phyloP scores from a whole-genome alignment of 2,797 vertebrate species.

The Nannoperca obscura region DNA sequence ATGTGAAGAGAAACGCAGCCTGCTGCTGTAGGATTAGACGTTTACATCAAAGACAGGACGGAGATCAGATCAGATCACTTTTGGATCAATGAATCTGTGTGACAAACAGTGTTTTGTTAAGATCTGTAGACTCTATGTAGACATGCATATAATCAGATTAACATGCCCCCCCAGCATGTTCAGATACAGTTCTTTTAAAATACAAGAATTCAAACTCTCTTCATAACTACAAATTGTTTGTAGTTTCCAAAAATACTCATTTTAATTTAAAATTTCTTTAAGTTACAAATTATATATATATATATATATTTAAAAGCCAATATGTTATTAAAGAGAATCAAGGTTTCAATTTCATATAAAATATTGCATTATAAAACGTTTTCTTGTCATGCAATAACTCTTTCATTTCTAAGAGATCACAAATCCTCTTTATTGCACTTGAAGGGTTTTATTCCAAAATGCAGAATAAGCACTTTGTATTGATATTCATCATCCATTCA shows the following conservation, averaged over 20 bases:
- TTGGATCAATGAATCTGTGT: constrained; percentile 1
- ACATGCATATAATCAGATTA: constrained; percentile 1
- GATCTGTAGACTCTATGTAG: background rate
- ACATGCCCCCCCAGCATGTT: background rate
- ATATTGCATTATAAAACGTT: constrained; percentile 50
- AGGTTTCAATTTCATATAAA: constrained; percentile 51
- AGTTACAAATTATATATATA: constrained; percentile 40
- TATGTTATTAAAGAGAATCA: constrained; percentile 33
- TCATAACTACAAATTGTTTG: constrained; percentile 32
- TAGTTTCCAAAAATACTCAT: constrained; percentile 49
- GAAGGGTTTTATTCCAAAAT: constrained; percentile 30
- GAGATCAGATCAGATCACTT: constrained; percentile 1
- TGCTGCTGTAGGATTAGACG: background rate
- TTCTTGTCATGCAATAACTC: background rate
- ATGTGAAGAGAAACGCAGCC: background rate
- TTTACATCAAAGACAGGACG: background rate
- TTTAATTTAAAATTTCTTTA: constrained; percentile 43
- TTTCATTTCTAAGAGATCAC: constrained; percentile 4
- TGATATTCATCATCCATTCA: background rate
- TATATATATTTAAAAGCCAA: constrained; percentile 34
- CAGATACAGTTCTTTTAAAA: background rate
- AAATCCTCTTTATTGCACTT: background rate
- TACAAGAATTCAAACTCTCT: background rate
- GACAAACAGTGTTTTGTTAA: constrained; percentile 1
- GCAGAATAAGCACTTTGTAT: background rate